Conservation (phyloP, 2,113 vertebrate genomes). For the Crotalus horridus region DNA sequence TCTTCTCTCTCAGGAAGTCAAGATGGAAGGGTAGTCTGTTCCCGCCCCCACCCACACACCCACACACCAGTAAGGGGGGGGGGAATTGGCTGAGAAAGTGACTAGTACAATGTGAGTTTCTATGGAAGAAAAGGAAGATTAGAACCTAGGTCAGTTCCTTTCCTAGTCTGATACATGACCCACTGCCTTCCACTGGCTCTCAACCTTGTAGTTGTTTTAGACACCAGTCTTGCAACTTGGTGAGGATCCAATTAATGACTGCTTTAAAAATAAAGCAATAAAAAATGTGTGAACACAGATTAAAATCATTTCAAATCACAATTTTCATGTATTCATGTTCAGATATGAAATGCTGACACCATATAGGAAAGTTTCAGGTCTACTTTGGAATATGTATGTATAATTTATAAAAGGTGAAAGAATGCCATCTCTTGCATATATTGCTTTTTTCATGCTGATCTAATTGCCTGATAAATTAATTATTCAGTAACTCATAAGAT, state of each 20-base stretch:
- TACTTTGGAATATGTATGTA: neutral
- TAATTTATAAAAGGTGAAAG: neutral
- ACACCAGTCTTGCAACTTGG: neutral
- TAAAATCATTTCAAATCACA: neutral
- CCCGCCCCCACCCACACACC: too few species aligned
- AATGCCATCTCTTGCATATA: neutral
- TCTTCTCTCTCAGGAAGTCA: neutral
- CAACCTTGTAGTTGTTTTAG: neutral
- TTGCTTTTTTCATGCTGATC: neutral
- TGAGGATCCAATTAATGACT: neutral
- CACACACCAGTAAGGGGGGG: neutral
- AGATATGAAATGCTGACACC: neutral
- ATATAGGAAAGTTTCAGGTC: neutral
- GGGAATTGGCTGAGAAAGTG: neutral
- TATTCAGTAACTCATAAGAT: neutral
- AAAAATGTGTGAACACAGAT: neutral
- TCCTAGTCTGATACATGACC: neutral
- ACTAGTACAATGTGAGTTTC: neutral
- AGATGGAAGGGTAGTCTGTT: neutral
- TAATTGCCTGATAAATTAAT: neutral
- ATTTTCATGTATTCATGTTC: neutral
- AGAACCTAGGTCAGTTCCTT: neutral
- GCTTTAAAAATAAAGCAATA: neutral
- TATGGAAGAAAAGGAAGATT: neutral
- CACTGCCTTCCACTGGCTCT: neutral